phyloP scores from a whole-genome alignment of 2,113 vertebrate genomes.

The Urocynchramus pylzowi region DNA sequence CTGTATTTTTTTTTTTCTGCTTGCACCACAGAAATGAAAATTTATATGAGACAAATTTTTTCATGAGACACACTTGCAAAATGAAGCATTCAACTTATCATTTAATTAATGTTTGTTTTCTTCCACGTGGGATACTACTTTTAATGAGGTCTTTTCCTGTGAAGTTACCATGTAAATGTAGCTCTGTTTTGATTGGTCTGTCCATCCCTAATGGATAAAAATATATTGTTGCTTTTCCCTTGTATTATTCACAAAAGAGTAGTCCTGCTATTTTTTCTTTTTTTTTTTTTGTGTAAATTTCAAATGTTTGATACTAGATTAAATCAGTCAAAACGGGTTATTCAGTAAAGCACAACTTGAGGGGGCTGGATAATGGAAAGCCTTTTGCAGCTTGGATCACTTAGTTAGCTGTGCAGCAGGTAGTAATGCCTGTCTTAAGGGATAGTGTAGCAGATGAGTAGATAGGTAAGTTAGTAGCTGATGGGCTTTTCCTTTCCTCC shows the following conservation, averaged over 20 bases:
- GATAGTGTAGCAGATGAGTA: not conserved
- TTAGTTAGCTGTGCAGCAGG: not conserved
- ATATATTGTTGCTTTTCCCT: not conserved
- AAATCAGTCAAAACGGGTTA: not conserved
- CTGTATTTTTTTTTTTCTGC: not conserved
- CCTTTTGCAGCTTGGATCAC: not conserved
- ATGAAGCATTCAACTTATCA: not conserved
- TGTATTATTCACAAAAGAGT: not conserved
- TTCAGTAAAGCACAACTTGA: not conserved
- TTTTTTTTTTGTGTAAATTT: not conserved
- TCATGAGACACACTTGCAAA: not conserved
- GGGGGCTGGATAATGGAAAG: not conserved
- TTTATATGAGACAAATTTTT: not conserved
- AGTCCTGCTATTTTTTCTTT: not conserved
- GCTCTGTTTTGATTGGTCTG: not conserved
- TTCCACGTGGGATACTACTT: not conserved
- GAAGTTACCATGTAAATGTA: not conserved
- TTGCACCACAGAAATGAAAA: not conserved
- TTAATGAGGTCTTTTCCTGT: not conserved
- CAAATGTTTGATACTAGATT: not conserved
- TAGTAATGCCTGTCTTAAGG: not conserved
- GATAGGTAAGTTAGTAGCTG: not conserved
- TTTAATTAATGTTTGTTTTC: not conserved
- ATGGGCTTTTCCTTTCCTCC: conserved; percentile 7
- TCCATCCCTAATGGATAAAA: not conserved